A percentile compares a stretch with the other conserved stretches of the same genome.
These are phyloP conservation scores for Brachionus asplanchnoidis DNA, from an alignment of 1,140 invertebrate genomes.

Conservation along the genomic window DNA sequence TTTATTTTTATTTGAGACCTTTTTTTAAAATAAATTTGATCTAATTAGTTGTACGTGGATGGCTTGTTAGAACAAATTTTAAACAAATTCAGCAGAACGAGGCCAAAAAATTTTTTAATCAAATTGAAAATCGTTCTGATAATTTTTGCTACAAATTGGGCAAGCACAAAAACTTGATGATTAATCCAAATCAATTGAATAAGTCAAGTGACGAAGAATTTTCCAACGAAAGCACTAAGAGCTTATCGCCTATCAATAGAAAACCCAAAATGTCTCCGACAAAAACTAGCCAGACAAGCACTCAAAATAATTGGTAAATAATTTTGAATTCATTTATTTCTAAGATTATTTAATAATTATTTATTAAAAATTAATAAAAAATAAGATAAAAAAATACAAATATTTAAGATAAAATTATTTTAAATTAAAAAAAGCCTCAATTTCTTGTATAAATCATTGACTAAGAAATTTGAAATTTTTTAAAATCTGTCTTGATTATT, in stretches of 20 bases:
- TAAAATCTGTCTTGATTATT: too few relatives aligned
- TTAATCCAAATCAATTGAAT: not conserved
- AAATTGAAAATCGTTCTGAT: constrained; percentile 3
- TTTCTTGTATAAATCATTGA: too few relatives aligned
- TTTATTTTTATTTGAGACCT: not conserved
- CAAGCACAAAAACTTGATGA: not conserved
- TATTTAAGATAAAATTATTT: too few relatives aligned
- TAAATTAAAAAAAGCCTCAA: too few relatives aligned
- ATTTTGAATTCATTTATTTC: not conserved
- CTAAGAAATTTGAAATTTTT: too few relatives aligned
- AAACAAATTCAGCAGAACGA: constrained; percentile 31
- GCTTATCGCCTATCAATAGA: not conserved
- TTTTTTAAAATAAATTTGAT: not conserved
- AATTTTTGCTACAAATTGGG: constrained; percentile 16
- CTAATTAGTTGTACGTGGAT: constrained; percentile 27
- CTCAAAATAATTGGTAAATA: constrained; percentile 13
- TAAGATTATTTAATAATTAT: not conserved
- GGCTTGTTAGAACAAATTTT: constrained; percentile 23
- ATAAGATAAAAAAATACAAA: not conserved
- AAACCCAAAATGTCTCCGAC: not conserved
- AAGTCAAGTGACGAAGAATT: constrained; percentile 11
- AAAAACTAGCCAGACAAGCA: not conserved
- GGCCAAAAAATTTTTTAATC: not conserved
- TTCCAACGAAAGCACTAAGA: not conserved
- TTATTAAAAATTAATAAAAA: not conserved